These are phyloP conservation scores for Lophotriccus pileatus DNA, from an alignment of 2,797 vertebrate species.

Conservation along the genomic window DNA sequence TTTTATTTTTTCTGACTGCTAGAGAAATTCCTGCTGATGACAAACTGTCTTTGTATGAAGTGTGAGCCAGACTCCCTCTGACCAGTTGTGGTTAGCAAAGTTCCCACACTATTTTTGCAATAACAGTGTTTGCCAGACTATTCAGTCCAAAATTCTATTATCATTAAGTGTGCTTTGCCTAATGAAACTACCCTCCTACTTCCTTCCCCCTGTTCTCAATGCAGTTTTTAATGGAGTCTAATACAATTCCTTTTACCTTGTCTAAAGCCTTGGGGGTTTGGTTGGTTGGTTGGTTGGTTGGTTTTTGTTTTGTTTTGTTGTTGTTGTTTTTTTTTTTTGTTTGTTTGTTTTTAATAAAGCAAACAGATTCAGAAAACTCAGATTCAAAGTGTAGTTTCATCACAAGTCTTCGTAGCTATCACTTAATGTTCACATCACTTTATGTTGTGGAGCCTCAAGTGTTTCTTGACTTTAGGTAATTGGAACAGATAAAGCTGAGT, in stretches of 20 bases:
- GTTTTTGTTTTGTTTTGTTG: too few relatives aligned
- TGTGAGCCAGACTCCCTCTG: not conserved
- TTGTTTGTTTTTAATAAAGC: not conserved
- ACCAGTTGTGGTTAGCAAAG: not conserved
- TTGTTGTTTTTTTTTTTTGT: not conserved
- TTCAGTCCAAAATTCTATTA: not conserved
- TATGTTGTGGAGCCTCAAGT: not conserved
- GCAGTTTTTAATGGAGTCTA: not conserved
- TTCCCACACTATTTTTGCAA: not conserved
- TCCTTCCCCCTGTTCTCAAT: not conserved
- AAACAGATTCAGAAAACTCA: not conserved
- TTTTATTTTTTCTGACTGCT: not conserved
- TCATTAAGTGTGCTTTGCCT: not conserved
- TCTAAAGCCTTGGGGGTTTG: not conserved
- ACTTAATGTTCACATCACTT: not conserved
- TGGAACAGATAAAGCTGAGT: not conserved
- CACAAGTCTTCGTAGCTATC: not conserved
- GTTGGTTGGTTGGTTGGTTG: too few relatives aligned
- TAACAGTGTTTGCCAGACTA: not conserved
- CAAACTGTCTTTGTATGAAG: not conserved
- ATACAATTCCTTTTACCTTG: not conserved
- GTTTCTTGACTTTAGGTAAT: not conserved
- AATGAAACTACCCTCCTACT: not conserved
- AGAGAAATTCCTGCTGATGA: conserved; percentile 1
- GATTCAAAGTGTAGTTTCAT: not conserved